These are phyloP conservation scores for Arenicola marina DNA, from an alignment of 2,888 invertebrate genomes.

Conservation along the genomic window DNA sequence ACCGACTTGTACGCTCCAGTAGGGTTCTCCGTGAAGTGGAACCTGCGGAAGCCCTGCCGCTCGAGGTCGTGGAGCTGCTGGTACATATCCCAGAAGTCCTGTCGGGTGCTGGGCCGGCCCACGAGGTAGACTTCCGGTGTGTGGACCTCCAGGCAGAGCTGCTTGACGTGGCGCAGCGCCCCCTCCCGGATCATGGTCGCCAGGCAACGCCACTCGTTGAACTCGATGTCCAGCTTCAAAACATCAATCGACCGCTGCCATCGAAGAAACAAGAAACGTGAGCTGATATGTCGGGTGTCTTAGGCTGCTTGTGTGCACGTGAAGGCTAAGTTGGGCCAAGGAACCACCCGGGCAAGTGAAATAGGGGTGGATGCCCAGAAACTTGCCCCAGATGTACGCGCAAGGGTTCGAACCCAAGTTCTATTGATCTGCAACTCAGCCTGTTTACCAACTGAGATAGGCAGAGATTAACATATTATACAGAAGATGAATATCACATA, in stretches of 20 bases:
- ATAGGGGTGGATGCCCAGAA: too few relatives aligned
- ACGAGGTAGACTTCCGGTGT: conserved; percentile 28
- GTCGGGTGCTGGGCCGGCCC: conserved; percentile 9
- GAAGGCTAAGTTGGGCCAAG: too few relatives aligned
- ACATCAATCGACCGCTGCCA: conserved; percentile 29
- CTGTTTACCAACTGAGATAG: too few relatives aligned
- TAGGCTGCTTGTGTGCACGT: too few relatives aligned
- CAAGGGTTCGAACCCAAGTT: too few relatives aligned
- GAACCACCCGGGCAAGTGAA: too few relatives aligned
- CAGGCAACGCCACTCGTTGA: conserved; percentile 32
- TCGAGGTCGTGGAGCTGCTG: conserved; percentile 23
- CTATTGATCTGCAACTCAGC: too few relatives aligned
- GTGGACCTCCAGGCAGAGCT: conserved; percentile 35
- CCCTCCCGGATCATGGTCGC: conserved; percentile 20
- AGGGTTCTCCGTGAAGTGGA: conserved; percentile 29
- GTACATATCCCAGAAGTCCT: conserved; percentile 23
- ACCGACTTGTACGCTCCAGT: conserved; percentile 28
- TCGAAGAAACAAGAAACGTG: not conserved
- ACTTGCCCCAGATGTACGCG: too few relatives aligned
- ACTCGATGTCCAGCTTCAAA: conserved; percentile 37
- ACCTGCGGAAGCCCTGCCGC: conserved; percentile 26
- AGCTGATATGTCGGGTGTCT: too few relatives aligned
- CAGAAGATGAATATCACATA: too few relatives aligned
- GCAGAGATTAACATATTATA: too few relatives aligned
- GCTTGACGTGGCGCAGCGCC: conserved; percentile 30